phyloP scores from a whole-genome alignment of 2,113 vertebrate species.

The Crocuta crocuta region DNA sequence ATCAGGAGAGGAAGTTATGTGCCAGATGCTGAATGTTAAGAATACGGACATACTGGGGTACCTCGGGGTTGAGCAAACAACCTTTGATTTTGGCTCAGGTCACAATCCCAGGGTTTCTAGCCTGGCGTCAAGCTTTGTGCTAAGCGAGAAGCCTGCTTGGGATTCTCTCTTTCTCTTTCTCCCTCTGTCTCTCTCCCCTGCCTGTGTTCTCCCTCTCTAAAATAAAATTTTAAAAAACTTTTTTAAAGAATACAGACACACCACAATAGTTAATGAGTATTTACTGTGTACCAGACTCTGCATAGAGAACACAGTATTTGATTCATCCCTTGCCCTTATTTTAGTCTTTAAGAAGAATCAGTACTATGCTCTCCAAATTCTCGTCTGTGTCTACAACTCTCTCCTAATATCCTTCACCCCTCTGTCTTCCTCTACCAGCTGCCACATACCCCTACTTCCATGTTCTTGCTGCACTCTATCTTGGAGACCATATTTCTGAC shows the following conservation, averaged over 20 bases:
- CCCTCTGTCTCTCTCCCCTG: too few relatives aligned
- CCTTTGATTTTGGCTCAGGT: too few relatives aligned
- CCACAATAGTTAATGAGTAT: not conserved
- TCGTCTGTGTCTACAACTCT: not conserved
- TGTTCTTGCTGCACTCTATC: not conserved
- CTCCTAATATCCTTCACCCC: not conserved
- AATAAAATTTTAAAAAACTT: too few relatives aligned
- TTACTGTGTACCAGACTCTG: not conserved
- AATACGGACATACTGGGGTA: not conserved
- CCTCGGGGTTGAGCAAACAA: too few relatives aligned
- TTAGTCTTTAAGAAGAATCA: not conserved
- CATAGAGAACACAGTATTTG: not conserved
- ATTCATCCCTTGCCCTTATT: not conserved
- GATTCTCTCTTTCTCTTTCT: too few relatives aligned
- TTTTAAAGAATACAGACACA: not conserved
- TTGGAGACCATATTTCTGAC: not conserved
- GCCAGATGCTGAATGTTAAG: not conserved
- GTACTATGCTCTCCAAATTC: not conserved
- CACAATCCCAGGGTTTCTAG: too few relatives aligned
- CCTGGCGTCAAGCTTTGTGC: too few relatives aligned
- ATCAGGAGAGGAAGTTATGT: not conserved
- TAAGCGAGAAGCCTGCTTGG: too few relatives aligned
- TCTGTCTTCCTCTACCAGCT: not conserved
- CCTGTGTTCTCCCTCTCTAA: too few relatives aligned
- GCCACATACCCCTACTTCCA: not conserved